Percentiles rank a stretch among this genome's conserved stretches.
Conservation (phyloP, 2,113 vertebrate species). For the Antidorcas marsupialis region DNA sequence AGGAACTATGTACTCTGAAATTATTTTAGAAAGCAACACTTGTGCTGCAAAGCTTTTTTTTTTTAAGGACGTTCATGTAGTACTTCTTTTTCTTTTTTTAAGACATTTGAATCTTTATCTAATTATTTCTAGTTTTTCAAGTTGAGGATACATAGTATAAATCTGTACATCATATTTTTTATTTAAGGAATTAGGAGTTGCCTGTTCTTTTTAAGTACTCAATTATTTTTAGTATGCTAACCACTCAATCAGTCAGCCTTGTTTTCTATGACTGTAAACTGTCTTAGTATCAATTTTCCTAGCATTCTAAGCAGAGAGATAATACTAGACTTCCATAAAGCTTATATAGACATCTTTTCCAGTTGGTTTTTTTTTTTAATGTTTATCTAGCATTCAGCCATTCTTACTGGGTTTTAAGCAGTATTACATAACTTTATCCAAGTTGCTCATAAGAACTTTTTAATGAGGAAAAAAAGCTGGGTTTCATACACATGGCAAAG, state of each 20-base stretch:
- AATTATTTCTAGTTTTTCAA: background rate
- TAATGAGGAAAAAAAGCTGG: background rate
- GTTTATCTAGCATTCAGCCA: background rate
- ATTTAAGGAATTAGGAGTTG: background rate
- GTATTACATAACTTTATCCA: background rate
- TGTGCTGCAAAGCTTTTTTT: background rate
- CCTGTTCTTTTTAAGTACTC: background rate
- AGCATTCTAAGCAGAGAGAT: background rate
- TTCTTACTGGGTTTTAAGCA: background rate
- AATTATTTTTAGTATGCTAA: background rate
- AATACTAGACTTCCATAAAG: background rate
- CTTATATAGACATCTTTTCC: background rate
- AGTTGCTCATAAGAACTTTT: background rate
- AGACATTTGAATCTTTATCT: background rate
- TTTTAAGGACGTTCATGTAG: background rate
- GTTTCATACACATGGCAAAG: background rate
- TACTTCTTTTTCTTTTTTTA: background rate
- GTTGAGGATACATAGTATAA: background rate
- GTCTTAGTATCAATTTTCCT: background rate
- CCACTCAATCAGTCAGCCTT: background rate
- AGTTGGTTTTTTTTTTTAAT: background rate
- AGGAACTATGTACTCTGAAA: background rate
- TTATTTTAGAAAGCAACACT: background rate
- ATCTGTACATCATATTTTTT: background rate
- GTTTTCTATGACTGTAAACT: background rate